phyloP scores from a whole-genome alignment of 2,888 invertebrate genomes.

The Teleogryllus oceanicus region DNA sequence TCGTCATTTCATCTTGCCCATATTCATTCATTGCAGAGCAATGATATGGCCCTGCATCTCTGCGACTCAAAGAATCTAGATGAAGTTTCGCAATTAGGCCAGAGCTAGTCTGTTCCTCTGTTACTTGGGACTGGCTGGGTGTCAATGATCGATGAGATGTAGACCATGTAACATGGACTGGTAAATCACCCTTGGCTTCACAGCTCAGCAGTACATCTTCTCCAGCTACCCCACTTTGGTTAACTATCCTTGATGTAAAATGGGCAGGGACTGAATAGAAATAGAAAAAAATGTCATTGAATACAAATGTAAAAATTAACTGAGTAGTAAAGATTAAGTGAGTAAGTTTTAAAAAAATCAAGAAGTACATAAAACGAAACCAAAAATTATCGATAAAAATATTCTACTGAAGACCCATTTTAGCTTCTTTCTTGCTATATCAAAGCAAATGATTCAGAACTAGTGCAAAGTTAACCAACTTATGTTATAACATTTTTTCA shows the following conservation, averaged over 20 bases:
- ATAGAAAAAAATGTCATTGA: no score
- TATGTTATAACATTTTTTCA: no score
- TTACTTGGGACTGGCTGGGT: constrained; percentile 40
- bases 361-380: no score
- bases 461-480: no score
- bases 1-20: constrained; percentile 50
- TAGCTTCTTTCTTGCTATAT: no score
- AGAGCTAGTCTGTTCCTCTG: constrained; percentile 40
- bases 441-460: no score
- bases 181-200: constrained; percentile 49
- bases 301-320: no score
- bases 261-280: constrained; percentile 40
- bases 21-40: constrained; percentile 52
- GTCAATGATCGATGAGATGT: constrained; percentile 33
- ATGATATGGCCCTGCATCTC: constrained; percentile 46
- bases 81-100: constrained; percentile 47
- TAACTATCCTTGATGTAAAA: constrained; percentile 41
- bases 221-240: constrained; percentile 46
- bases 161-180: constrained; percentile 49
- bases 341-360: no score
- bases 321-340: no score
- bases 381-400: no score
- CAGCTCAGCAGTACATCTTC: constrained; percentile 47
- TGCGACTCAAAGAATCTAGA: constrained; percentile 40
- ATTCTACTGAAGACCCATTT: no score